Evolutionary conservation across 53 echinoderm and acorn worm species (phyloP).

Genomic region (Holothuria leucospilota): DNA sequence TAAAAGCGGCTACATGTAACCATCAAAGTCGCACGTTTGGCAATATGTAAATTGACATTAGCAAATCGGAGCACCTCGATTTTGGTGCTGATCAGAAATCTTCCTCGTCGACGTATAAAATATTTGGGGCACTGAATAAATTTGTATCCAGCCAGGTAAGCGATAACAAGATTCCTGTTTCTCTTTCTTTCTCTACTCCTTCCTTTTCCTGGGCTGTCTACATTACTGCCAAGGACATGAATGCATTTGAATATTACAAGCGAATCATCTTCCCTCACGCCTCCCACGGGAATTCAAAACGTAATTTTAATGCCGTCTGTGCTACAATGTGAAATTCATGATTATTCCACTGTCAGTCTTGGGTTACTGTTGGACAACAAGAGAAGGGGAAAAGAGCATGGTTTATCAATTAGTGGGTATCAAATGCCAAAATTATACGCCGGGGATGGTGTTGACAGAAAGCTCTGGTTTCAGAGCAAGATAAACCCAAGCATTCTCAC

Average conservation of each 20-base stretch:
- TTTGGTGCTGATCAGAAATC: too few relatives aligned
- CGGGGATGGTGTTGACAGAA: slow-evolving; percentile 15
- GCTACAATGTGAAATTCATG: slow-evolving; percentile 44
- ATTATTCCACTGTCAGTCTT: slow-evolving; percentile 32
- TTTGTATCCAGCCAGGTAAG: slow-evolving; percentile 29
- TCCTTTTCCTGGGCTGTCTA: slow-evolving; percentile 23
- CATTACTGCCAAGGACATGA: slow-evolving; percentile 53
- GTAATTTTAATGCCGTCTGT: slow-evolving; percentile 36
- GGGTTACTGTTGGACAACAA: slow-evolving; percentile 41
- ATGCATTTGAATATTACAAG: slow-evolving; percentile 48
- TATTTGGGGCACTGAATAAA: slow-evolving; percentile 46
- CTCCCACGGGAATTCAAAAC: slow-evolving; percentile 28
- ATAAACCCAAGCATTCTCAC: slow-evolving; percentile 1
- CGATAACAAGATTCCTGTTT: slow-evolving; percentile 26
- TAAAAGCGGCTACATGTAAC: too few relatives aligned
- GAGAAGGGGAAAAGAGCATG: slow-evolving; percentile 23
- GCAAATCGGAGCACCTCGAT: too few relatives aligned
- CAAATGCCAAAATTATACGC: slow-evolving; percentile 37
- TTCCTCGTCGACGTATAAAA: background rate
- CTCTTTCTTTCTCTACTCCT: background rate
- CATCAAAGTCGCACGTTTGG: too few relatives aligned
- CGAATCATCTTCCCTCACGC: slow-evolving; percentile 23
- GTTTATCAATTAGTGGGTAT: slow-evolving; percentile 42
- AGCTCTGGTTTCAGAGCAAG: slow-evolving; percentile 26
- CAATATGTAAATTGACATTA: too few relatives aligned